phyloP scores from a whole-genome alignment of 2,797 vertebrate species.

The Falco concolor region DNA sequence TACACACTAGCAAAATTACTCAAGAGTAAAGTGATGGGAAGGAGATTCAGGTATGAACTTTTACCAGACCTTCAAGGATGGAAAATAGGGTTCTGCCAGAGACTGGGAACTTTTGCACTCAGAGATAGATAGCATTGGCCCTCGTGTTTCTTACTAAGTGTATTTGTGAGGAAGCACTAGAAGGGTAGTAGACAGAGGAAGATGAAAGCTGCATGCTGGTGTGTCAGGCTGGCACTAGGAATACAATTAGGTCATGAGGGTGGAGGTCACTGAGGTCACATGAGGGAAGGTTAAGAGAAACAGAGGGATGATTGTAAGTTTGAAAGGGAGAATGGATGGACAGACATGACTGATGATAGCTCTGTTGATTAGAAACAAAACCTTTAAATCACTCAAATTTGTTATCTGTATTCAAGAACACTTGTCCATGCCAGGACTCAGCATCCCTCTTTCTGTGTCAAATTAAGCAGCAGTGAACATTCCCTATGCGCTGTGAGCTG shows the following conservation, averaged over 20 bases:
- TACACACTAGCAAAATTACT: background rate
- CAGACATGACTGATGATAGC: background rate
- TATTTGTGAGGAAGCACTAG: background rate
- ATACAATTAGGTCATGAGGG: background rate
- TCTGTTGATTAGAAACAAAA: background rate
- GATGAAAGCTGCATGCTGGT: background rate
- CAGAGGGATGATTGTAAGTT: background rate
- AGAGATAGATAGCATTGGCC: background rate
- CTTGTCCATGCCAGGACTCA: background rate
- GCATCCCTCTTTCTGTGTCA: background rate
- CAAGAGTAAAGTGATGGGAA: background rate
- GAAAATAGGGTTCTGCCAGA: background rate
- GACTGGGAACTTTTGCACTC: background rate
- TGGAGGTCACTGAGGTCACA: background rate
- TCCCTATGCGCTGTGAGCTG: background rate
- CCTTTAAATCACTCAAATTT: background rate
- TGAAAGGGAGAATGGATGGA: conserved; percentile 3
- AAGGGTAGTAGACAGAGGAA: background rate
- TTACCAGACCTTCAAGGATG: background rate
- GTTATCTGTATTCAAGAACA: background rate
- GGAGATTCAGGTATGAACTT: background rate
- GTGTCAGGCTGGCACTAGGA: background rate
- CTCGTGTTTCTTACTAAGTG: background rate
- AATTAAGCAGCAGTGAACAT: conserved; percentile 7
- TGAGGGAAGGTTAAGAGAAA: background rate